Evolutionary conservation across 2,888 invertebrate species (phyloP).

Genomic region (Uropetala carovei): DNA sequence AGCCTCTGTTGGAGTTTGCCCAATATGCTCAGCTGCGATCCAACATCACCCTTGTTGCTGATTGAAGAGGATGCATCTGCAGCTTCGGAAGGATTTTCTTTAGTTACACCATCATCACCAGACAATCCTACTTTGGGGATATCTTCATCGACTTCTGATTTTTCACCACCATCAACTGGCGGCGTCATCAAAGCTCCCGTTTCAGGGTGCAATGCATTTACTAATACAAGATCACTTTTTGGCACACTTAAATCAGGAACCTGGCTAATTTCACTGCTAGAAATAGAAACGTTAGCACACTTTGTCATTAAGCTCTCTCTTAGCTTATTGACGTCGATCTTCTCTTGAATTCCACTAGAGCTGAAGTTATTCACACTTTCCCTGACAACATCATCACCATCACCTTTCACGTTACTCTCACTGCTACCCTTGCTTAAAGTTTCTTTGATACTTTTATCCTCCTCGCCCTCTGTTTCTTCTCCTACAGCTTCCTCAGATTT

Average conservation of each 20-base stretch:
- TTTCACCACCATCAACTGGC: background rate
- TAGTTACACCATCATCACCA: background rate
- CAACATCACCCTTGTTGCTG: slow-evolving; percentile 53
- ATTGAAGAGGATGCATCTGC: background rate
- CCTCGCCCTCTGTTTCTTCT: background rate
- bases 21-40: slow-evolving; percentile 37
- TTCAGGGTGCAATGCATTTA: background rate
- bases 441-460: slow-evolving; percentile 5
- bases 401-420: background rate
- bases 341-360: slow-evolving; percentile 15
- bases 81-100: background rate
- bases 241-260: background rate
- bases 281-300: background rate
- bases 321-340: slow-evolving; percentile 52
- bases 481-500: background rate
- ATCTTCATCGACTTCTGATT: background rate
- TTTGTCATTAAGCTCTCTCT: slow-evolving; percentile 52
- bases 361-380: background rate
- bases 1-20: slow-evolving; percentile 54
- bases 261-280: slow-evolving; percentile 12
- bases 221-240: background rate
- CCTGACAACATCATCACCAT: background rate
- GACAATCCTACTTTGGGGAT: background rate
- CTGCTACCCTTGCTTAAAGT: background rate
- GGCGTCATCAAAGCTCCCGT: background rate